A percentile compares a stretch with the other conserved stretches of the same genome.
phyloP scores from a whole-genome alignment of 1,140 invertebrate genomes.

The Acromyrmex charruanus region DNA sequence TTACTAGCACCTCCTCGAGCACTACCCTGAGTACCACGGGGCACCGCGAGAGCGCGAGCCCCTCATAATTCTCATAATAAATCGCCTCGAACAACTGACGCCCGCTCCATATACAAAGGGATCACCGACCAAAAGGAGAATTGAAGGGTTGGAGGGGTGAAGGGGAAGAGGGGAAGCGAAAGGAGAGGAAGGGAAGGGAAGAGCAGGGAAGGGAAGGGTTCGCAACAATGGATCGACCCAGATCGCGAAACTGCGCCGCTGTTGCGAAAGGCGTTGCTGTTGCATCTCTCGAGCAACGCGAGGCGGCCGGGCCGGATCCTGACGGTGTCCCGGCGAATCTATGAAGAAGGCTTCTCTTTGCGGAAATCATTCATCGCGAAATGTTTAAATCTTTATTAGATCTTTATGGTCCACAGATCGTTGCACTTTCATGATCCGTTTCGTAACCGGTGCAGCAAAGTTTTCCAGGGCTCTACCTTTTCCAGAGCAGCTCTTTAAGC shows the following conservation, averaged over 20 bases:
- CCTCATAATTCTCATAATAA: slow-evolving; percentile 86
- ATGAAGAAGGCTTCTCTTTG: slow-evolving; percentile 1
- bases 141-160: slow-evolving; percentile 18
- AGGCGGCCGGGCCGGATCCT: background rate
- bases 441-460: background rate
- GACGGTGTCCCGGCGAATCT: background rate
- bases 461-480: background rate
- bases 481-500: background rate
- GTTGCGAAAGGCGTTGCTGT: slow-evolving; percentile 62
- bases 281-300: slow-evolving; percentile 32
- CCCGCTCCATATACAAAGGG: slow-evolving; percentile 76
- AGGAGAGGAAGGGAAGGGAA: background rate
- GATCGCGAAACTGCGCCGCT: slow-evolving; percentile 65
- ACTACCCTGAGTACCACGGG: slow-evolving; percentile 82
- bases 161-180: no score
- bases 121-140: slow-evolving; percentile 63
- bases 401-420: background rate
- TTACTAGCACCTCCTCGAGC: slow-evolving; percentile 87
- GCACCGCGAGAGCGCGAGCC: slow-evolving; percentile 77
- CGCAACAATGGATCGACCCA: slow-evolving; percentile 62
- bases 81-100: slow-evolving; percentile 82
- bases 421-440: background rate
- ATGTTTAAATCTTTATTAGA: background rate
- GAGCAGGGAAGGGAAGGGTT: slow-evolving; percentile 1
- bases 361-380: slow-evolving; percentile 4